Base-by-base conservation (phyloP, 2,797 vertebrate genomes). In the Urosaurus nigricauda region DNA sequence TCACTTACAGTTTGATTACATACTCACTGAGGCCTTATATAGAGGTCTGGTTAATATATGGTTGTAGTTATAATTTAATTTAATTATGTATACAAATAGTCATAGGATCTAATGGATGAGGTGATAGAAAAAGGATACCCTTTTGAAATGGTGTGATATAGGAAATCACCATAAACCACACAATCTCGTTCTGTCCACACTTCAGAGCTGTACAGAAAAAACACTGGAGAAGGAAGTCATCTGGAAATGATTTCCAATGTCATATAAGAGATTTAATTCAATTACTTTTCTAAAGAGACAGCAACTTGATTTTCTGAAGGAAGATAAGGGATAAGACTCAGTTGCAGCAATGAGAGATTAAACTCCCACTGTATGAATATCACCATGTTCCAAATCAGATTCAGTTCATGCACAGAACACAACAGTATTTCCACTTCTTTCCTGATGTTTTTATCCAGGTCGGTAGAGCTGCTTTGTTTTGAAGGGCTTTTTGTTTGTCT, bases 151-250 rank as follows among this genome's bases (percentile, higher is more conserved):
- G 43, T 13, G 21, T 26, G 16, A n/a, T 93, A 92, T 91, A 93
- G 17, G 32, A 2, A 68, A 32, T 68, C 32, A 68, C 29, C 65
- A 68, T 68, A 68, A 29, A 68, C 91, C 93, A 90, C 93, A 94
- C 85, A 92, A 94, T 94, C 92, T 88, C 94, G 91, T 90, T 92
- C 90, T 95, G 92, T 79, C 89, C 89, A 93, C 90, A 92, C 89
- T 91, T 90, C 93, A 95, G 93, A 92, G 95, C 93, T 93, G 91
- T 92, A 94, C 94, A 94, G 93, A 92, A 93, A 93, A 93, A 90
- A 91, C 93, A 90, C 88, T 90, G 93, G 94, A 93, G 91, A 86
- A 94, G 93, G 92, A 71, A 78, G 95, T 96, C 95, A 96, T 94
- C 94, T 95, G 92, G 93, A 91, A 93, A 92, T 92, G 90, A 91